Base-by-base conservation (phyloP, 1,140 invertebrate genomes). In the Drosophila pandora region DNA sequence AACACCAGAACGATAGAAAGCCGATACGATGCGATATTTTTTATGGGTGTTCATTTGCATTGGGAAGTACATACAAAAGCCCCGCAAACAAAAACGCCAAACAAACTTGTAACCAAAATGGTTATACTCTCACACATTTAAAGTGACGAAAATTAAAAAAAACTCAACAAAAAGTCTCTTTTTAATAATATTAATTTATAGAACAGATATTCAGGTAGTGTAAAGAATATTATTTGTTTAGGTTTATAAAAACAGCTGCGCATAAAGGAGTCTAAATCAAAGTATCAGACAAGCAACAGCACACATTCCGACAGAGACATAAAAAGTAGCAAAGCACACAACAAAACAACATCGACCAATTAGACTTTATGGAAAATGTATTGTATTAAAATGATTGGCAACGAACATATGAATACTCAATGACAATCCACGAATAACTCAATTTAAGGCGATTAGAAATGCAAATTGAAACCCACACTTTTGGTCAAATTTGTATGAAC, bases 31-130 rank as follows among this genome's bases (percentile, higher is more conserved):
- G 17, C 17, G 17, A 17, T 17, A 17, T 55, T 59, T 55, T 43
- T 48, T 63, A 53, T 76, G 43, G 47, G 13, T 73, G 49, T 70
- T 76, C 57, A 80, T 80, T 80, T 80, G 58, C 72, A 80, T 67
- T 67, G 55, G 50, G 45, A 45, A 22, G 25, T 30, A 56, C 56
- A 67, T 30, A 56, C 56, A 67, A n/a, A 17, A 39, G 30, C 34
- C 28, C 39, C 52, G 41, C 45, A 52, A 25, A 50, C 28, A 45
- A 34, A 50, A 12, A 22, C 30, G 39, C 37, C 37, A 21, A 50
- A 43, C 50, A 47, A 21, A 43, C 45, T 37, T 37, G 12, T 10
- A n/a, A 37, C 34, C 9, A 37, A 37, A 37, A 2, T 37, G 34
- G 5, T 6, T 37, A 37, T 37, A 37, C 34, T 3, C 34, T 37